Evolutionary conservation across 2,888 invertebrate genomes (phyloP), one percentile per base, ranked within the genome.

Genomic region (Cenopis cana): DNA sequence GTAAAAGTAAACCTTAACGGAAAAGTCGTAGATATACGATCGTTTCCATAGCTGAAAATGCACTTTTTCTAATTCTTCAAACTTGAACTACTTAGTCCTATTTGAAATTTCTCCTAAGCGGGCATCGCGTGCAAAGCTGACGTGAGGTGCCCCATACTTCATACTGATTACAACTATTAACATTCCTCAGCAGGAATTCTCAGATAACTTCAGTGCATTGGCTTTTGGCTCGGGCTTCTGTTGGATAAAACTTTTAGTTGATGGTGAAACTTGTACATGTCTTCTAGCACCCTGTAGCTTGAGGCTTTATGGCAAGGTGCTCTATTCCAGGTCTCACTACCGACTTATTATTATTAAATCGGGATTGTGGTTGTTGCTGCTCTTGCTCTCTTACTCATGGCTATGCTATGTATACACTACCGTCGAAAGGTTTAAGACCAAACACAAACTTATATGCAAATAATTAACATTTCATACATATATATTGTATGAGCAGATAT

Each of bases 111-210:
- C 49, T 49, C 61, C 52, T 24, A 36, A 64, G 89, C 79, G 76
- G 75, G 74, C 78, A 76, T 91, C 84, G 90, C 92, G 91, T 91
- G 91, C 79, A 57, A 60, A 54, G 59, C 59, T 66, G 65, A 60
- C 70, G 65, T 79, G 64, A 74, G 74, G 70, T 73, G 78, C 82
- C 74, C 83, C 84, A 81, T 84, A 85, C 83, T 86, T 86, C 86
- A 87, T 86, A 87, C 86, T 85, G 85, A 84, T 81, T 81, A 83
- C 82, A 85, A 89, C 91, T 90, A 92, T 93, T 91, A 93, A 91
- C 92, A 93, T 93, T 91, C 91, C 86, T 89, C 82, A 85, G 82
- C 81, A 84, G 89, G 90, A 90, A 90, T 91, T 89, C 89, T 91
- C 88, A 89, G 91, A 91, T 91, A 90, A 84, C 87, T 87, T 77